Evolutionary conservation across 2,888 invertebrate genomes (phyloP).

Genomic region (Stenoptilia bipunctidactyla): DNA sequence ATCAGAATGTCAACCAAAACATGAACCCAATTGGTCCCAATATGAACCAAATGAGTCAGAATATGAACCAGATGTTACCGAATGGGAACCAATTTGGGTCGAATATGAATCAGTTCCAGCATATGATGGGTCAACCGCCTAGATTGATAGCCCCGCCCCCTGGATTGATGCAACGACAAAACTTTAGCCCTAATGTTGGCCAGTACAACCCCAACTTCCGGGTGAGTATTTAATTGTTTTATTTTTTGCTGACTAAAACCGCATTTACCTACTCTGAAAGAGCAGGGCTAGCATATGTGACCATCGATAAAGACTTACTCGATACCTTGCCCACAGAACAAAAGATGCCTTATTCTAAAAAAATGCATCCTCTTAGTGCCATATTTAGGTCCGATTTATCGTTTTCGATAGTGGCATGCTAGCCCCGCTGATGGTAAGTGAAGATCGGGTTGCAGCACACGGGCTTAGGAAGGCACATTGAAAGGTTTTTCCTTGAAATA

Average conservation of each 20-base stretch:
- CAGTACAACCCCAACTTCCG: slow-evolving; percentile 55
- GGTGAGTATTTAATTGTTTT: slow-evolving; percentile 32
- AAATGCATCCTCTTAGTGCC: too few relatives aligned
- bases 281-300: too few relatives aligned
- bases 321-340: too few relatives aligned
- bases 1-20: slow-evolving; percentile 19
- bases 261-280: too few relatives aligned
- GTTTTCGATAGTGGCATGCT: too few relatives aligned
- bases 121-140: slow-evolving; percentile 42
- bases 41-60: slow-evolving; percentile 19
- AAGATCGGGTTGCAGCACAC: too few relatives aligned
- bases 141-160: slow-evolving; percentile 54
- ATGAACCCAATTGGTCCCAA: slow-evolving; percentile 21
- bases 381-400: too few relatives aligned
- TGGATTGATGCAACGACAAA: slow-evolving; percentile 51
- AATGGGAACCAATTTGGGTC: slow-evolving; percentile 29
- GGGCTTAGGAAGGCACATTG: too few relatives aligned
- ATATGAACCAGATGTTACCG: slow-evolving; percentile 20
- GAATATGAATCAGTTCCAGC: slow-evolving; percentile 18
- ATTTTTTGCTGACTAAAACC: background rate
- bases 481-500: too few relatives aligned
- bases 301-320: too few relatives aligned
- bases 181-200: slow-evolving; percentile 38
- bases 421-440: too few relatives aligned
- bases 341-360: too few relatives aligned